These are phyloP conservation scores for Syrista parreyssii DNA, from an alignment of 2,888 invertebrate species.

Conservation along the genomic window DNA sequence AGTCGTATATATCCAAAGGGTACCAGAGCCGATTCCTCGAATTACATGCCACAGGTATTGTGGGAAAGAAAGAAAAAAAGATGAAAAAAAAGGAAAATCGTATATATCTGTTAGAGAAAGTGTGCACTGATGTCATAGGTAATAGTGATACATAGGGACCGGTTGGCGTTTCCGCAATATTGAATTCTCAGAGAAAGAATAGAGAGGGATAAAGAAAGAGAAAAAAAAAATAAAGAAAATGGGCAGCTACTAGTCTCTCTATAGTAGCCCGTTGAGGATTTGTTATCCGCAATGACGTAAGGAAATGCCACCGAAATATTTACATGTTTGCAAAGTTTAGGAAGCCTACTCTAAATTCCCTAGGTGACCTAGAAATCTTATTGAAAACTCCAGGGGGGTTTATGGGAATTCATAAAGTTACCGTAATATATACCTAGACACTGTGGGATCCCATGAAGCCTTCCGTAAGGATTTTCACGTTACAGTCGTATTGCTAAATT, in stretches of 20 bases:
- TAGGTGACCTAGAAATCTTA: not conserved
- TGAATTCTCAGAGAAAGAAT: not conserved
- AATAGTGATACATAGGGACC: not conserved
- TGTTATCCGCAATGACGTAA: not conserved
- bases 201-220: not conserved
- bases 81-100: not conserved
- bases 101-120: not conserved
- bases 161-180: not conserved
- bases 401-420: not conserved
- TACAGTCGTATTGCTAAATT: not conserved
- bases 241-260: not conserved
- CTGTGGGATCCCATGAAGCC: not conserved
- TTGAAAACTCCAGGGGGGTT: not conserved
- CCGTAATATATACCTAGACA: not conserved
- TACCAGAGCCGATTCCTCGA: slow-evolving; percentile 77
- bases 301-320: not conserved
- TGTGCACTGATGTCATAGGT: not conserved
- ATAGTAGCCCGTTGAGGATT: not conserved
- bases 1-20: slow-evolving; percentile 79
- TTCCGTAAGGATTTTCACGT: not conserved
- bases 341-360: not conserved
- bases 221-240: not conserved
- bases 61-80: not conserved
- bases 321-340: not conserved
- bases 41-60: slow-evolving; percentile 76